phyloP scores from a whole-genome alignment of 2,888 invertebrate genomes.

The Spodoptera littoralis region DNA sequence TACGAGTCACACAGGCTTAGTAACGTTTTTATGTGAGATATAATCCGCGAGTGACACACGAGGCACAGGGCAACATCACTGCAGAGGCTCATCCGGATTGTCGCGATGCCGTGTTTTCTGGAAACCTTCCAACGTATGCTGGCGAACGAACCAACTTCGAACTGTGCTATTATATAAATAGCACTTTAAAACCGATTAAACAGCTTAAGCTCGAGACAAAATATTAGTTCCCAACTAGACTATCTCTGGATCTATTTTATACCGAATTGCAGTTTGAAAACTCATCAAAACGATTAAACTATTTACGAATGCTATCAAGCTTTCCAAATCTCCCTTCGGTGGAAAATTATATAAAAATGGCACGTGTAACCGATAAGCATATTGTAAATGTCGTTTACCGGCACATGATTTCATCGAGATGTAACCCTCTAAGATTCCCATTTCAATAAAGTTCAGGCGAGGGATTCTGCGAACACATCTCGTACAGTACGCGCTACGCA shows the following conservation, averaged over 20 bases:
- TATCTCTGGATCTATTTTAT: too few relatives aligned
- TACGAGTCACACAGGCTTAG: too few relatives aligned
- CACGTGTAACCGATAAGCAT: slow-evolving; percentile 34
- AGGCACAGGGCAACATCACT: slow-evolving; percentile 58
- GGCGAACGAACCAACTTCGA: slow-evolving; percentile 17
- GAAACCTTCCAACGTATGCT: slow-evolving; percentile 57
- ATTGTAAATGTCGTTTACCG: slow-evolving; percentile 50
- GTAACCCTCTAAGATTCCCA: slow-evolving; percentile 44
- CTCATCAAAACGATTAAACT: slow-evolving; percentile 1
- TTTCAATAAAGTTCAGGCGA: slow-evolving; percentile 46
- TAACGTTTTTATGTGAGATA: neutral
- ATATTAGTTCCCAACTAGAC: slow-evolving; percentile 2
- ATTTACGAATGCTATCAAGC: slow-evolving; percentile 2
- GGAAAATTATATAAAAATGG: slow-evolving; percentile 10
- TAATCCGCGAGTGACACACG: slow-evolving; percentile 41
- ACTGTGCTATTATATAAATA: slow-evolving; percentile 34
- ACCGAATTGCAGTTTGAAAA: slow-evolving; percentile 1
- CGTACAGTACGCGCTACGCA: slow-evolving; percentile 31
- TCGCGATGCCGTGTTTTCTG: slow-evolving; percentile 50
- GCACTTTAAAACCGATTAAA: slow-evolving; percentile 12
- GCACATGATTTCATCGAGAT: slow-evolving; percentile 34
- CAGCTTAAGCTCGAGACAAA: slow-evolving; percentile 8
- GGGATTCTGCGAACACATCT: slow-evolving; percentile 38
- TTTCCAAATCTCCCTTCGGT: neutral
- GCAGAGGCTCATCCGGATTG: slow-evolving; percentile 56